A percentile compares a stretch with the other conserved stretches of the same genome.
phyloP scores from a whole-genome alignment of 2,888 invertebrate genomes.

The Zootermopsis nevadensis region DNA sequence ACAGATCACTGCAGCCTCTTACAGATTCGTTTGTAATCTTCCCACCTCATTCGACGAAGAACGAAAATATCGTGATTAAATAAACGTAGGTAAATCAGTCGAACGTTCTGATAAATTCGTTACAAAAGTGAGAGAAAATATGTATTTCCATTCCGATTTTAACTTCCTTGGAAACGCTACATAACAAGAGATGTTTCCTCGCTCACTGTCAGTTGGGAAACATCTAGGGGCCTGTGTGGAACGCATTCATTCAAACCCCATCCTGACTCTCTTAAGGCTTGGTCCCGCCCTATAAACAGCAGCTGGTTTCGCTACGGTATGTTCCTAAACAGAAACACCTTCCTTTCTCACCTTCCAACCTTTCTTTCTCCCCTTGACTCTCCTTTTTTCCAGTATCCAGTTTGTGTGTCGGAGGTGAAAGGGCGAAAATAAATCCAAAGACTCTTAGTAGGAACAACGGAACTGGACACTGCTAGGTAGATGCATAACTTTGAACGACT shows the following conservation, averaged over 20 bases:
- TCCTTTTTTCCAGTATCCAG: slow-evolving; percentile 2
- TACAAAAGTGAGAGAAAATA: no score
- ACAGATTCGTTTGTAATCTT: no score
- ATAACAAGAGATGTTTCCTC: neutral
- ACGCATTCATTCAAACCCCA: no score
- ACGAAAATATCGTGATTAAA: no score
- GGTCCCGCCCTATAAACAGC: slow-evolving; percentile 17
- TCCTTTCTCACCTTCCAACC: neutral
- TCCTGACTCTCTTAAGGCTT: neutral
- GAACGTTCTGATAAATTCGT: no score
- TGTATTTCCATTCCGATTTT: neutral
- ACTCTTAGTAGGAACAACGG: no score
- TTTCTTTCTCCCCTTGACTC: neutral
- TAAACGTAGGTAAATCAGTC: no score
- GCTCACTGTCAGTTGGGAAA: neutral
- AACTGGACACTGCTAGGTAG: neutral
- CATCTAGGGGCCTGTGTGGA: no score
- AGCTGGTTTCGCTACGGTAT: neutral
- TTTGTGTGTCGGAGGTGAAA: neutral
- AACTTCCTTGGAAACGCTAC: neutral
- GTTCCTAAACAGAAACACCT: neutral
- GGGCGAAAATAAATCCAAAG: neutral
- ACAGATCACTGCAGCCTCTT: no score
- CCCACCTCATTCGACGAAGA: no score
- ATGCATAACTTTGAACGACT: neutral